These are phyloP conservation scores for Megaustenia siamemsis DNA, from an alignment of 2,888 invertebrate species.

Conservation along the genomic window DNA sequence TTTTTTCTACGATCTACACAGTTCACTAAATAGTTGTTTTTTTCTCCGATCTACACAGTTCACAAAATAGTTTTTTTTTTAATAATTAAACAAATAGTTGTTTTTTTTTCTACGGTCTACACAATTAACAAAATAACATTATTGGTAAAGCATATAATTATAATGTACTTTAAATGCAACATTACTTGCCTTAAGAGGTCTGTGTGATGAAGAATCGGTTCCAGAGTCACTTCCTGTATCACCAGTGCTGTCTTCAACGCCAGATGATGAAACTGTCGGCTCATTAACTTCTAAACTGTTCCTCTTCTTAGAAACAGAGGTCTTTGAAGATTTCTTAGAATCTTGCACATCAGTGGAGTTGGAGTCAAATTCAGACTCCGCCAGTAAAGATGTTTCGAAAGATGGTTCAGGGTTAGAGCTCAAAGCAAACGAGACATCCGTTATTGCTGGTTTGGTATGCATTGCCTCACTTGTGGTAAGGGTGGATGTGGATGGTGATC, in stretches of 20 bases:
- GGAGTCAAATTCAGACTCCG: constrained; percentile 48
- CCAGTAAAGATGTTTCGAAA: constrained; percentile 47
- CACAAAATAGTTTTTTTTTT: no score
- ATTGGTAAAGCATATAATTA: no score
- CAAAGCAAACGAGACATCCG: constrained; percentile 32
- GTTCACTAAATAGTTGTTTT: no score
- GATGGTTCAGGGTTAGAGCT: constrained; percentile 30
- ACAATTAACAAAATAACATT: no score
- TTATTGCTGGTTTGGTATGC: constrained; percentile 4
- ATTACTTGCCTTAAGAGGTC: constrained; percentile 51
- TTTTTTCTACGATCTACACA: no score
- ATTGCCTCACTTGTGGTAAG: neutral
- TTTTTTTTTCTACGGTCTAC: no score
- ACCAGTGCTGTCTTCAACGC: constrained; percentile 48
- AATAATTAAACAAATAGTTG: no score
- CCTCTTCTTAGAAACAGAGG: constrained; percentile 30
- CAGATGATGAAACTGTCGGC: constrained; percentile 51
- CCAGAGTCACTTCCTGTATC: constrained; percentile 49
- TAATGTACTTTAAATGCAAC: no score
- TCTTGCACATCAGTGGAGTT: neutral
- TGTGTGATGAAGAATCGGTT: constrained; percentile 42
- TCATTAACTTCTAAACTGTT: constrained; percentile 41
- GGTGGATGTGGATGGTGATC: constrained; percentile 43
- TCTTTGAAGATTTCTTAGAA: neutral
- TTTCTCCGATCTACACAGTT: no score